A percentile compares a stretch with the other conserved stretches of the same genome.
Evolutionary conservation across 2,888 invertebrate species (phyloP).

Genomic region (Linnaemya vulpina): DNA sequence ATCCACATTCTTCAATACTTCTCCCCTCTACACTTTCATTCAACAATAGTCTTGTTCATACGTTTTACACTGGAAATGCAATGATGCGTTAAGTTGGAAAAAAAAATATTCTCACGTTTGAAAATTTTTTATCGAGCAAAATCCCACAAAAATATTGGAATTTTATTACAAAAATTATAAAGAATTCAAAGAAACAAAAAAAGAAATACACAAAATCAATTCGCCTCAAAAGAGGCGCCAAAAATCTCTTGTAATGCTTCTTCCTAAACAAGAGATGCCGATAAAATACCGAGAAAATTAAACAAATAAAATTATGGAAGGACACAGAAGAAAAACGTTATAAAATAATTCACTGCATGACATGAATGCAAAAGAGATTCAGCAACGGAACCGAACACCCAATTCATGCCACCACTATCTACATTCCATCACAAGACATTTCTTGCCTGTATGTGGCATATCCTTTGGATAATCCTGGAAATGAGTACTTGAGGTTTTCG

Average conservation of each 20-base stretch:
- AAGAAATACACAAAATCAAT: constrained; percentile 39
- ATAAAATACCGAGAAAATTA: constrained; percentile 54
- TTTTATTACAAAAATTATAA: constrained; percentile 60
- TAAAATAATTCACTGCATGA: constrained; percentile 59
- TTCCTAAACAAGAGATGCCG: constrained; percentile 51
- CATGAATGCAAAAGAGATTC: constrained; percentile 47
- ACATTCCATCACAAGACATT: constrained; percentile 7
- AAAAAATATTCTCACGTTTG: constrained; percentile 64
- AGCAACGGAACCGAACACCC: constrained; percentile 57
- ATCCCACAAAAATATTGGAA: constrained; percentile 24
- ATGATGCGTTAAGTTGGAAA: constrained; percentile 47
- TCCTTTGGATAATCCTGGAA: constrained; percentile 69
- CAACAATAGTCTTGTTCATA: background rate
- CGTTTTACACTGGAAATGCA: constrained; percentile 39
- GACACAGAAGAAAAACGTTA: constrained; percentile 45
- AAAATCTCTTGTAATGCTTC: constrained; percentile 46
- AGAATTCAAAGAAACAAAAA: constrained; percentile 32
- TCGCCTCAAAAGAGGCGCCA: constrained; percentile 62
- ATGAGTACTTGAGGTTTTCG: constrained; percentile 65
- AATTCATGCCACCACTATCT: constrained; percentile 24
- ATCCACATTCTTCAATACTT: background rate
- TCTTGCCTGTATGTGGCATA: constrained; percentile 26
- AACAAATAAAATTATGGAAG: background rate
- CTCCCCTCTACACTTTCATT: constrained; percentile 1
- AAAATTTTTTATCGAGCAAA: constrained; percentile 9